Base-by-base conservation (phyloP, 2,113 vertebrate species). In the Arenaria interpres region DNA sequence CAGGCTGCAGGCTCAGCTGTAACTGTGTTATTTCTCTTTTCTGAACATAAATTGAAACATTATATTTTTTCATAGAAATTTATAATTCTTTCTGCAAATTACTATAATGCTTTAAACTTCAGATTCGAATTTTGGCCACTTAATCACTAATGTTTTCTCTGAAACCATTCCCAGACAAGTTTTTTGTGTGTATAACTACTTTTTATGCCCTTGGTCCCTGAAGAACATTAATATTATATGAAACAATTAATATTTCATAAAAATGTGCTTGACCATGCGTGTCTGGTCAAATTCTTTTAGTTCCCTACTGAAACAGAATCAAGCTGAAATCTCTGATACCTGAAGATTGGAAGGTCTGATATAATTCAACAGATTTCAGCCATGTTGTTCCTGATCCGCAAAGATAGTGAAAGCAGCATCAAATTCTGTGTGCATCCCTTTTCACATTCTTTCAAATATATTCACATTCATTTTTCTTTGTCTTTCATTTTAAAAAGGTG, bases 171-270 rank as follows among this genome's bases (percentile, higher is more conserved):
- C 17, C 67, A n/a, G 12, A 33, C 13, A 69, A 2, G 30, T 56
- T 45, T 85, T 63, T 16, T 0, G 50, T 46, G 2, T 46, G 4
- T n/a, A 22, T 20, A 66, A 85, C 2, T 0, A 3, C 18, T 74
- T 85, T 75, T 63, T 5, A 53, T 56, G 39, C 8, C 33, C 5
- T 24, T 30, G 14, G 9, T 23, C 22, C 37, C 19, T 45, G 30
- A 79, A 78, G 27, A 73, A 59, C 3, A n/a, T 68, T 39, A 45
- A 43, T 33, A 17, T 4, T 56, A 12, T 50, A 60, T 35, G 35
- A 69, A 85, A 32, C 8, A 19, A 54, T 14, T 6, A 74, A 46
- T 74, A 62, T 88, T 85, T 95, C 25, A 37, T n/a, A 46, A 30
- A 30, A 18, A 45, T 27, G 1, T 67, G 15, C 12, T 82, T 85